Evolutionary conservation across 1,140 invertebrate species (phyloP).

Genomic region (Ridgeia piscesae): DNA sequence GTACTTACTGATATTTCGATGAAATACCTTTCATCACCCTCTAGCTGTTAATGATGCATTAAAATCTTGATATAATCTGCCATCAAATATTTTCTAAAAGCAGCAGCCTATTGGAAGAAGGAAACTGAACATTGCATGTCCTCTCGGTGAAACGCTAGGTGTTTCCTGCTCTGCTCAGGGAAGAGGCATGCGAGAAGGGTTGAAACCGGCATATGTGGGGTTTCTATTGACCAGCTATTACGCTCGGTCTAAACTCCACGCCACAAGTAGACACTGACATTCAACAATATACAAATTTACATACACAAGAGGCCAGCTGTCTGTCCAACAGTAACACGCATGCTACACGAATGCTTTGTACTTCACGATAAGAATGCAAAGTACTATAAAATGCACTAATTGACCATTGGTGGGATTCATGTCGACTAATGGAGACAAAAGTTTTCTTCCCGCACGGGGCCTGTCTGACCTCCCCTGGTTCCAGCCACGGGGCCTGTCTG

Average conservation of each 20-base stretch:
- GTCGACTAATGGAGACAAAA: not conserved
- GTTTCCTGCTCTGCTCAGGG: not conserved
- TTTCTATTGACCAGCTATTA: not conserved
- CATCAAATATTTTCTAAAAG: not conserved
- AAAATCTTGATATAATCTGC: not conserved
- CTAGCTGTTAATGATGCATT: not conserved
- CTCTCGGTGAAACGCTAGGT: not conserved
- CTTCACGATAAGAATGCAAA: not conserved
- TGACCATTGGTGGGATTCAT: not conserved
- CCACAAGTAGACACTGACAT: not conserved
- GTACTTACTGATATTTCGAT: too few relatives aligned
- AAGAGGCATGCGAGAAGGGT: not conserved
- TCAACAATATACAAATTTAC: not conserved
- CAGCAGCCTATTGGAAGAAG: not conserved
- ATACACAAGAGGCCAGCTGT: too few relatives aligned
- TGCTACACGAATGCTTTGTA: too few relatives aligned
- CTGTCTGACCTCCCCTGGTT: too few relatives aligned
- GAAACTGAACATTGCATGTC: too few relatives aligned
- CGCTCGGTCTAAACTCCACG: not conserved
- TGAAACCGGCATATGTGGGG: not conserved
- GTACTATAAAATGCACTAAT: not conserved
- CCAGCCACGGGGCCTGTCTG: too few relatives aligned
- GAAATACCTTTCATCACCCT: not conserved
- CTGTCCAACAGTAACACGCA: too few relatives aligned
- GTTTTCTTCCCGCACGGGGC: too few relatives aligned